These are phyloP conservation scores for Callipepla californica DNA, from an alignment of 2,113 vertebrate genomes.

Conservation along the genomic window DNA sequence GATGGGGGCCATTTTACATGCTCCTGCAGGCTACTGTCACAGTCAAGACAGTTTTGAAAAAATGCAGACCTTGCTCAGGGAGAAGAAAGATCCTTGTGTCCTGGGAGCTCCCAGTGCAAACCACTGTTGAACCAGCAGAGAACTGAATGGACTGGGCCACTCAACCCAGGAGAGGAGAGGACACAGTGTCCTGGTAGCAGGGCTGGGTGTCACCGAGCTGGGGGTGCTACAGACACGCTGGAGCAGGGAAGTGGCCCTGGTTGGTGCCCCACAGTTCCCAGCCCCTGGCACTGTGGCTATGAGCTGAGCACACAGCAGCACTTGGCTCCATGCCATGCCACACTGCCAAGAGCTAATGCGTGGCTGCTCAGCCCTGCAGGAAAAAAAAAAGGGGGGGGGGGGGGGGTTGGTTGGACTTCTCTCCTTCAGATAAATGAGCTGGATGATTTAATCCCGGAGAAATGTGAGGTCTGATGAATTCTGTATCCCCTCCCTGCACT, in stretches of 20 bases:
- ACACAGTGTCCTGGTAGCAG: neutral
- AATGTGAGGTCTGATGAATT: conserved; percentile 33
- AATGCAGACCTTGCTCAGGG: neutral
- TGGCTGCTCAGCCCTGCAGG: neutral
- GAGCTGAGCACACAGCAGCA: neutral
- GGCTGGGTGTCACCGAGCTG: neutral
- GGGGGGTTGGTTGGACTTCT: neutral
- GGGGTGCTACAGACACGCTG: neutral
- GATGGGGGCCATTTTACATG: accelerated
- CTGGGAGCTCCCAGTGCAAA: neutral
- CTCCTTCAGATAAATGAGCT: neutral
- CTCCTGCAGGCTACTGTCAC: neutral
- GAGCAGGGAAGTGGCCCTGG: accelerated
- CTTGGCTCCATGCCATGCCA: neutral
- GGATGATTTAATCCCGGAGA: conserved; percentile 22
- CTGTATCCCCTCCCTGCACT: conserved; percentile 35
- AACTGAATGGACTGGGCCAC: neutral
- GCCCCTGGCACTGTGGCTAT: accelerated
- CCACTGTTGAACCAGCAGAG: neutral
- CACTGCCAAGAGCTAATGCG: neutral
- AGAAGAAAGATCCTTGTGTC: neutral
- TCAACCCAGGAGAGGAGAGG: neutral
- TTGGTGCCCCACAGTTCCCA: neutral
- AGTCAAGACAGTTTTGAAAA: neutral
- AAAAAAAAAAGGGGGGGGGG: neutral